Conservation (phyloP, 2,797 vertebrate genomes). For the Lithobates pipiens region DNA sequence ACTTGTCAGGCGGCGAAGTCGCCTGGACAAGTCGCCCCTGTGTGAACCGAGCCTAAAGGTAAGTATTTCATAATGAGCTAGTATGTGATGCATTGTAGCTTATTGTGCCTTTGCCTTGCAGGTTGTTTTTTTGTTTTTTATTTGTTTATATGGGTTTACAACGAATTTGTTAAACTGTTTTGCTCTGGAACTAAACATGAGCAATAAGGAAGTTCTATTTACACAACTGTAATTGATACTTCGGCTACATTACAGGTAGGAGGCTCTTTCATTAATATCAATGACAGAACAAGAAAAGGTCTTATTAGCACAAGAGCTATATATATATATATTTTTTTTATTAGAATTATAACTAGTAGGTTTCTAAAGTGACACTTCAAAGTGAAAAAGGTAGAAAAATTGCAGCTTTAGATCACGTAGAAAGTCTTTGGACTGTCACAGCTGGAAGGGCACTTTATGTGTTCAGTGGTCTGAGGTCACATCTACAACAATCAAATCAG, state of each 20-base stretch:
- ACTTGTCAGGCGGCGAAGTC: no score
- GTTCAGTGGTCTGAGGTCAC: neutral
- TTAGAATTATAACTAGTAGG: neutral
- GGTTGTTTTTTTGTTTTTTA: no score
- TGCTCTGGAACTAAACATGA: no score
- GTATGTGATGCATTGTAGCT: no score
- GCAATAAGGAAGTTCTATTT: no score
- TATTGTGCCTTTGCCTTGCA: no score
- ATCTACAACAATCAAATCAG: neutral
- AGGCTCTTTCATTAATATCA: neutral
- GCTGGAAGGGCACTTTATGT: neutral
- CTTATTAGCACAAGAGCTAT: neutral
- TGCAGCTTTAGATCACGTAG: neutral
- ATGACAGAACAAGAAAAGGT: neutral
- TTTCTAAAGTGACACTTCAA: neutral
- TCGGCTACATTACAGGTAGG: neutral
- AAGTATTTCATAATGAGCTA: no score
- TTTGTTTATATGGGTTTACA: no score
- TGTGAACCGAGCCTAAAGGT: no score
- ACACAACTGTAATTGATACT: neutral
- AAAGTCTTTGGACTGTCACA: neutral
- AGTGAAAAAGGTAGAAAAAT: constrained; percentile 1
- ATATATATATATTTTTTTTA: no score
- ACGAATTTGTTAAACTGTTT: no score
- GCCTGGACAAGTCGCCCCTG: no score